Base-by-base conservation (phyloP, 2,888 invertebrate genomes). In the Drosophila peninsularis region DNA sequence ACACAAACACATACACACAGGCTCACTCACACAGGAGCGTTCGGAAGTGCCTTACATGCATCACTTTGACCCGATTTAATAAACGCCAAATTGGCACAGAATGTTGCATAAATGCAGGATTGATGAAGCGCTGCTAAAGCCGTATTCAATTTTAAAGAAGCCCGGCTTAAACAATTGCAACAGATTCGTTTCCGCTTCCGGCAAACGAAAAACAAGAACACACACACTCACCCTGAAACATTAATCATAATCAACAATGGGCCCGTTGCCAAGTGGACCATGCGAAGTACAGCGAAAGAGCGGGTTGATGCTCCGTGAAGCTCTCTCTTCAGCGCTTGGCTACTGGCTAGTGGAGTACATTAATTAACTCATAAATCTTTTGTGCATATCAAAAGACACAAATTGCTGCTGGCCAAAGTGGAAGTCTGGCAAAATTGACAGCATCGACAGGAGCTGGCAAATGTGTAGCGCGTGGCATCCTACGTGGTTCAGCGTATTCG, bases 301-400 rank as follows among this genome's bases (percentile, higher is more conserved):
- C 11, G 19, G 49, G 41, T 62, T 39, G 24, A 45, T 42, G 36
- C 34, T 30, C 52, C 42, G 27, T 36, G 39, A 17, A 50, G 62
- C 50, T 57, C 58, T 50, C 41, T 44, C 73, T 53, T 45, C 36
- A 36, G 24, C 4, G 24, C 13, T 34, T n/a, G 47, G 54, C 62
- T 65, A 70, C 58, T 66, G 72, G 67, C 62, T 65, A 70, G 61
- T 66, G 72, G 67, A 71, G 62, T 67, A 80, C 71, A 82, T 86
- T 86, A 86, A 86, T 86, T 89, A 86, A 78, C 89, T 89, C 88
- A 89, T 86, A 89, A 89, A 89, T 86, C 88, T 88, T 84, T 77
- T 75, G 70, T 71, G 82, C 78, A 78, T 76, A 88, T 82, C 75
- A 62, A 75, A 82, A 71, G 78, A 71, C 85, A 84, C 75, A 76